These are phyloP conservation scores for Pluvianellus socialis DNA, from an alignment of 2,113 vertebrate genomes.

Conservation along the genomic window DNA sequence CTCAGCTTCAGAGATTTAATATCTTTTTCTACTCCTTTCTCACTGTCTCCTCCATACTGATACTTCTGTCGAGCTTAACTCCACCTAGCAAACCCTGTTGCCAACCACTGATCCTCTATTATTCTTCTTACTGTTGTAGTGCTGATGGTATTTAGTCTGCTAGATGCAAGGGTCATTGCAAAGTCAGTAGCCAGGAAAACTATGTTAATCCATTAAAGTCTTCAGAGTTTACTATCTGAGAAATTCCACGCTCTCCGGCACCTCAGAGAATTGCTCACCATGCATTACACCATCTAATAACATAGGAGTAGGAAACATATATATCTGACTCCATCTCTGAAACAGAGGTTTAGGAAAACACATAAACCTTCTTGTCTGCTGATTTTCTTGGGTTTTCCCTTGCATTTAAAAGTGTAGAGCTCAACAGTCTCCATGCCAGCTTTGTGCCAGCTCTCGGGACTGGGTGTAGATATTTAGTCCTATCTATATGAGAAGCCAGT, in stretches of 20 bases:
- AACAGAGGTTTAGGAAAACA: neutral
- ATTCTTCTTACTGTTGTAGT: neutral
- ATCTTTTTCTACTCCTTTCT: neutral
- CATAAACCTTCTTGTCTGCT: neutral
- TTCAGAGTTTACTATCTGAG: neutral
- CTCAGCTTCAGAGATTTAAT: neutral
- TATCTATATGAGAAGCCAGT: neutral
- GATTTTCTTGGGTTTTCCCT: neutral
- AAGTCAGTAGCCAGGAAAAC: constrained; percentile 21
- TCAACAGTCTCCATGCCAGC: neutral
- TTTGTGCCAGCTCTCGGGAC: neutral
- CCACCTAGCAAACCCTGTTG: neutral
- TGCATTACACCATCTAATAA: neutral
- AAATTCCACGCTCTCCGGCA: neutral
- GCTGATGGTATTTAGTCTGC: neutral
- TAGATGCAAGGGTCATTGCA: neutral
- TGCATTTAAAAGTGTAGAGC: neutral
- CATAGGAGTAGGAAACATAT: neutral
- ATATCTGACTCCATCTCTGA: neutral
- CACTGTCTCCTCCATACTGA: rapidly evolving
- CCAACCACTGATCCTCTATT: neutral
- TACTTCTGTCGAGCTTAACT: neutral
- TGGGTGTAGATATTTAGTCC: neutral
- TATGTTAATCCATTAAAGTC: neutral
- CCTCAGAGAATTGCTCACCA: neutral